These are phyloP conservation scores for Laodelphax striatellus DNA, from an alignment of 1,140 invertebrate genomes.

Conservation along the genomic window DNA sequence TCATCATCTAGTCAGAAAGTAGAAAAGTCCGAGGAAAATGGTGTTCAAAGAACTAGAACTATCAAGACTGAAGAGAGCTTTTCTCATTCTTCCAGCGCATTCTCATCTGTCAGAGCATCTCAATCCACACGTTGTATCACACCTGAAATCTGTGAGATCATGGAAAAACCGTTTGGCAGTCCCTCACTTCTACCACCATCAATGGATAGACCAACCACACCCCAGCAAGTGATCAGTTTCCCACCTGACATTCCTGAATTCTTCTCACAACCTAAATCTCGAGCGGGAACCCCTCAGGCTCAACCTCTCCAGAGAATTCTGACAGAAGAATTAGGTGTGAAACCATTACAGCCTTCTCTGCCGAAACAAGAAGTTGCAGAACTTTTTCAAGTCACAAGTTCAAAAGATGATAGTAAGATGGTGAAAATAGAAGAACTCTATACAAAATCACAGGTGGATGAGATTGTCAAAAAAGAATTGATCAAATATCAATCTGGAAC, in stretches of 20 bases:
- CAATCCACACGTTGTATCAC: slow-evolving; percentile 8
- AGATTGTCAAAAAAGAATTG: slow-evolving; percentile 18
- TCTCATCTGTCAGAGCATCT: not conserved
- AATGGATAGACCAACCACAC: slow-evolving; percentile 14
- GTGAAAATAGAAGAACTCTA: slow-evolving; percentile 1
- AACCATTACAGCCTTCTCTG: not conserved
- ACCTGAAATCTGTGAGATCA: slow-evolving; percentile 11
- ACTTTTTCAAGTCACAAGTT: not conserved
- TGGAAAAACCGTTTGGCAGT: slow-evolving; percentile 14
- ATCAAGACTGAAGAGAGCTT: slow-evolving; percentile 10
- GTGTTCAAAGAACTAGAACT: slow-evolving; percentile 5
- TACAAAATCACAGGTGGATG: slow-evolving; percentile 18
- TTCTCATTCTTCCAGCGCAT: not conserved
- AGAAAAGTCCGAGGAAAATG: not conserved
- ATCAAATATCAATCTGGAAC: slow-evolving; percentile 4
- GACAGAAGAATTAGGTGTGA: slow-evolving; percentile 1
- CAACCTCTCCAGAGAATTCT: not conserved
- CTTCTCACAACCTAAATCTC: not conserved
- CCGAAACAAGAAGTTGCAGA: not conserved
- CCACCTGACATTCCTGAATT: slow-evolving; percentile 20
- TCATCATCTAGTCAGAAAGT: not conserved
- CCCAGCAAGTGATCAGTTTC: slow-evolving; percentile 19
- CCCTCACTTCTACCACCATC: slow-evolving; percentile 18
- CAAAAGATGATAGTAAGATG: not conserved
- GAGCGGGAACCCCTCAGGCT: slow-evolving; percentile 9